Conservation (phyloP, 1,140 invertebrate species). For the Leptonema lineaticorne region DNA sequence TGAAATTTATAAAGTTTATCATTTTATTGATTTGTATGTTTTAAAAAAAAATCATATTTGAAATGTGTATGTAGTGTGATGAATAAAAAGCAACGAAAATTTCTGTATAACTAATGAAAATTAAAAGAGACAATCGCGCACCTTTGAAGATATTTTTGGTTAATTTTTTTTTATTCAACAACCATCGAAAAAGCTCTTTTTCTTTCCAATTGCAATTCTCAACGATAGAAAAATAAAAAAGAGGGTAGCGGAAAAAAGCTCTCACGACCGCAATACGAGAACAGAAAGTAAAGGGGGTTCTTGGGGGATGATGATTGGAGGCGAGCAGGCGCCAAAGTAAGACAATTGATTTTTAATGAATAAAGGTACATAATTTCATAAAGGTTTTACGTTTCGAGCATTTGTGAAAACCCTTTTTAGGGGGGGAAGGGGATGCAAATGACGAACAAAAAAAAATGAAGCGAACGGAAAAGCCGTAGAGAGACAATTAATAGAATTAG, state of each 20-base stretch:
- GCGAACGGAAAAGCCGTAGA: neutral
- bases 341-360: constrained; percentile 35
- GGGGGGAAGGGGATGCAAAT: neutral
- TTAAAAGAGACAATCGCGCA: constrained; percentile 1
- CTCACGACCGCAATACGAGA: neutral
- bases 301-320: no score
- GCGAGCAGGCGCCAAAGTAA: constrained; percentile 21
- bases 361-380: constrained; percentile 35
- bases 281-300: no score
- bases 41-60: no score
- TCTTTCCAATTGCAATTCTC: neutral
- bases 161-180: neutral
- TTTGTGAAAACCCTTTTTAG: constrained; percentile 23
- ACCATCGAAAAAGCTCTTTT: neutral
- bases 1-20: no score
- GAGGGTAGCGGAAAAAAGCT: constrained; percentile 7
- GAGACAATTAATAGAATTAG: no score
- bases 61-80: no score
- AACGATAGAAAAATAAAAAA: neutral
- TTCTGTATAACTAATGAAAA: constrained; percentile 12
- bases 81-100: no score
- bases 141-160: constrained; percentile 11
- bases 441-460: neutral
- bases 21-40: no score
- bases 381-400: constrained; percentile 30